phyloP scores from a whole-genome alignment of 2,797 vertebrate genomes.

The Tragelaphus eurycerus region DNA sequence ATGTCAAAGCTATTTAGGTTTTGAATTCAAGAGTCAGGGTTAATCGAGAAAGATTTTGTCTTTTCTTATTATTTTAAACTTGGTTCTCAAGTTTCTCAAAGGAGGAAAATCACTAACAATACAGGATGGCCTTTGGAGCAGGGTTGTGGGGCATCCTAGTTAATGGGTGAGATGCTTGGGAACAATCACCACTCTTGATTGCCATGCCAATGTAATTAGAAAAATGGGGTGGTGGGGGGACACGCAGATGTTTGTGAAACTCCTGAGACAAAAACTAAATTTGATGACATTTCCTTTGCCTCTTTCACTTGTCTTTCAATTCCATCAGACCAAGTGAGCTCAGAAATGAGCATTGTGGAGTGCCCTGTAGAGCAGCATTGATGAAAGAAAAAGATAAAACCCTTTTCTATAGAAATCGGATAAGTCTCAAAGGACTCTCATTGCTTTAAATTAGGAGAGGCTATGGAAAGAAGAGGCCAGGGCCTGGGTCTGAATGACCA shows the following conservation, averaged over 20 bases:
- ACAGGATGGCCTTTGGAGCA: slow-evolving; percentile 16
- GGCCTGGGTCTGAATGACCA: not conserved
- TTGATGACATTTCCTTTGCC: slow-evolving; percentile 60
- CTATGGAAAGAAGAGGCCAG: slow-evolving; percentile 49
- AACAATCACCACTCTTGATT: slow-evolving; percentile 42
- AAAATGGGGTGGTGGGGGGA: not conserved
- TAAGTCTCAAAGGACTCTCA: slow-evolving; percentile 61
- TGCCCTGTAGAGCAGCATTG: not conserved
- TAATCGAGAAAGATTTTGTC: slow-evolving; percentile 7
- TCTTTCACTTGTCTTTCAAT: slow-evolving; percentile 78
- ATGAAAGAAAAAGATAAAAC: slow-evolving; percentile 72
- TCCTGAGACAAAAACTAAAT: slow-evolving; percentile 77
- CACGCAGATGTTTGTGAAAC: slow-evolving; percentile 56
- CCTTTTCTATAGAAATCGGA: slow-evolving; percentile 61
- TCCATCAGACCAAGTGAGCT: slow-evolving; percentile 66
- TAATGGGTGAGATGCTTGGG: slow-evolving; percentile 28
- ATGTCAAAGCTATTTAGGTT: slow-evolving; percentile 18
- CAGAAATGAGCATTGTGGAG: slow-evolving; percentile 51
- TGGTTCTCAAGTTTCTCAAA: slow-evolving; percentile 39
- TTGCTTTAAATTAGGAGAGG: slow-evolving; percentile 67
- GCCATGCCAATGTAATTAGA: slow-evolving; percentile 60
- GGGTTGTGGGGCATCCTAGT: slow-evolving; percentile 18
- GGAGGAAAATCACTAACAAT: not conserved
- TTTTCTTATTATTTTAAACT: slow-evolving; percentile 70
- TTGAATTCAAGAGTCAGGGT: slow-evolving; percentile 56